These are phyloP conservation scores for Crossocerus cetratus DNA, from an alignment of 2,888 invertebrate species.

Conservation along the genomic window DNA sequence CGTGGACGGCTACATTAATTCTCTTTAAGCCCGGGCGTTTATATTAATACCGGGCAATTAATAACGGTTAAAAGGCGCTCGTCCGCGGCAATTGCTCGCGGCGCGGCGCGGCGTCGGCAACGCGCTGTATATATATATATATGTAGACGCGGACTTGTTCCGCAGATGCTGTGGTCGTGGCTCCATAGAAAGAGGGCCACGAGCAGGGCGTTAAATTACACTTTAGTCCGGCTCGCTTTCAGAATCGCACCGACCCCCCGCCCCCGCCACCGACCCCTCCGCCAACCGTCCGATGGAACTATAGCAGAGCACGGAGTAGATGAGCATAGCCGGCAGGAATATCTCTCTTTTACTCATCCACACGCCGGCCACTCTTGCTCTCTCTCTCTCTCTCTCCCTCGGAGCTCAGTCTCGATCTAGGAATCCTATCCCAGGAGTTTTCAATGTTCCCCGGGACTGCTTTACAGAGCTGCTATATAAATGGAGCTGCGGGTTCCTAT, in stretches of 20 bases:
- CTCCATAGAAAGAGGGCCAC: constrained; percentile 18
- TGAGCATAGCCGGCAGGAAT: too few species aligned
- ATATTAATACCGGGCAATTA: constrained; percentile 71
- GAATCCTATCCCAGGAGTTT: constrained; percentile 12
- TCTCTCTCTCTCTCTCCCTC: too few species aligned
- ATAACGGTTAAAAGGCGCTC: constrained; percentile 68
- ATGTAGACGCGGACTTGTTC: constrained; percentile 44
- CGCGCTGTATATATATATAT: too few species aligned
- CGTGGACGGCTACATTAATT: constrained; percentile 66
- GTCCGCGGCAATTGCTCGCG: constrained; percentile 53
- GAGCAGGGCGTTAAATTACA: constrained; percentile 64
- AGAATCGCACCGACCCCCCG: constrained; percentile 17
- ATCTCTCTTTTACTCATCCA: too few species aligned
- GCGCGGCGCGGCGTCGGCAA: constrained; percentile 8
- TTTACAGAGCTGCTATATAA: constrained; percentile 33
- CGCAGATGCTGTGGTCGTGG: constrained; percentile 28
- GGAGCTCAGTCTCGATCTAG: too few species aligned
- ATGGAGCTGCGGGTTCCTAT: constrained; percentile 55
- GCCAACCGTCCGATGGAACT: constrained; percentile 26
- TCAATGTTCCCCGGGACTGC: constrained; percentile 15
- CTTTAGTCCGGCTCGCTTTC: constrained; percentile 52
- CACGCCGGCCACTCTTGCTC: too few species aligned
- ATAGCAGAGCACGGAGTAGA: constrained; percentile 17
- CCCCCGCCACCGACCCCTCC: background rate
- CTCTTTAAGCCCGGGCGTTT: constrained; percentile 64